phyloP scores from a whole-genome alignment of 2,888 invertebrate species.

The Melinaea marsaeus region DNA sequence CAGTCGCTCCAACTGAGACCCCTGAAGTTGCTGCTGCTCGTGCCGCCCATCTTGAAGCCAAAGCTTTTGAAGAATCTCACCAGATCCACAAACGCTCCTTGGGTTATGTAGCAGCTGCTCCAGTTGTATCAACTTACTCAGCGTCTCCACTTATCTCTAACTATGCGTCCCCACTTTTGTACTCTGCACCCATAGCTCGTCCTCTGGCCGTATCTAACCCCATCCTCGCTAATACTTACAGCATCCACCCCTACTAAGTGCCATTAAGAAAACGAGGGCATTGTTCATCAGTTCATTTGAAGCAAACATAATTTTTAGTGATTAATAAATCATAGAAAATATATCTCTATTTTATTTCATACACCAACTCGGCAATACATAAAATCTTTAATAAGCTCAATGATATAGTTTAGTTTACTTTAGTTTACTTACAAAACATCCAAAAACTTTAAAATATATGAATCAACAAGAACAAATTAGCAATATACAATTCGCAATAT shows the following conservation, averaged over 20 bases:
- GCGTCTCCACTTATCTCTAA: constrained; percentile 46
- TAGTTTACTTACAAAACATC: too few relatives aligned
- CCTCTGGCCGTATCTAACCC: constrained; percentile 43
- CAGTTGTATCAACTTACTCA: constrained; percentile 48
- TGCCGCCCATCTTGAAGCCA: constrained; percentile 62
- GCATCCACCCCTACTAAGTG: constrained; percentile 61
- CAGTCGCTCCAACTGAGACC: constrained; percentile 58
- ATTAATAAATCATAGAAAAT: constrained; percentile 49
- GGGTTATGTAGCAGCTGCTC: constrained; percentile 40
- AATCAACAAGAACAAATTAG: too few relatives aligned
- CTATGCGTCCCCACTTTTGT: constrained; percentile 47
- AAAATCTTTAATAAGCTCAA: not conserved
- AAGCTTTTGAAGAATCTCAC: constrained; percentile 57
- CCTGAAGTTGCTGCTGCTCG: constrained; percentile 65
- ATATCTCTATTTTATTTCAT: constrained; percentile 14
- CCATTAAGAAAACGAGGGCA: constrained; percentile 49
- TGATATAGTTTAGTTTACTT: too few relatives aligned
- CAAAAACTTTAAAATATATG: too few relatives aligned
- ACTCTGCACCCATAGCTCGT: constrained; percentile 47
- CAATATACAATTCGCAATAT: too few relatives aligned
- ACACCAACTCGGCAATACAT: not conserved
- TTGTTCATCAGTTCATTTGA: constrained; percentile 51
- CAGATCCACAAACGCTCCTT: constrained; percentile 65
- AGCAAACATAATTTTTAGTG: constrained; percentile 40
- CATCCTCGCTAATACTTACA: constrained; percentile 52